These are phyloP conservation scores for Apteryx mantelli DNA, from an alignment of 2,113 vertebrate genomes.

Conservation along the genomic window DNA sequence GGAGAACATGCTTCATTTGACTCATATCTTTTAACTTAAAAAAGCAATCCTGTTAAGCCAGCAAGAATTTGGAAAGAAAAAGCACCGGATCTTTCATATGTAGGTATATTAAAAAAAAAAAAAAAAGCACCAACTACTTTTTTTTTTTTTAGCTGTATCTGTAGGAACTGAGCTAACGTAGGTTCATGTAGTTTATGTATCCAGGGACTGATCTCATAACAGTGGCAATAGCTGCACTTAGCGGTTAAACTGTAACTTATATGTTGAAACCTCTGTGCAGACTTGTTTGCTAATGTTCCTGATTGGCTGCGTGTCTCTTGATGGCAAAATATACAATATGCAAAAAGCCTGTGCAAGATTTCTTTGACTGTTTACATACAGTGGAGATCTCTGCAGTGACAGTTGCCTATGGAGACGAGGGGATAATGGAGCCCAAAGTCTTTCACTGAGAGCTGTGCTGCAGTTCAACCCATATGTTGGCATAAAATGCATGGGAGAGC, in stretches of 20 bases:
- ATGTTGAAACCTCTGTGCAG: not conserved
- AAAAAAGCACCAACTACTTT: not conserved
- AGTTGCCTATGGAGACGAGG: conserved; percentile 63
- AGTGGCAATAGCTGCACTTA: not conserved
- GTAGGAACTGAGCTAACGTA: not conserved
- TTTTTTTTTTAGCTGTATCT: not conserved
- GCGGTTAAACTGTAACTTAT: not conserved
- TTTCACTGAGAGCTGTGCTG: conserved; percentile 36
- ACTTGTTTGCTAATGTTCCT: not conserved
- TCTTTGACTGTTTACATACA: conserved; percentile 52
- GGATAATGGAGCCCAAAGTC: conserved; percentile 48
- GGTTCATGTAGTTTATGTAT: not conserved
- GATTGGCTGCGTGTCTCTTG: not conserved
- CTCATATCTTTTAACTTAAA: not conserved
- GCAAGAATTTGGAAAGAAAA: conserved; percentile 20
- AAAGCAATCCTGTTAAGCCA: not conserved
- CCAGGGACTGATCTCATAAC: not conserved
- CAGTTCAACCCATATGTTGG: conserved; percentile 38
- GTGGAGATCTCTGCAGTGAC: conserved; percentile 57
- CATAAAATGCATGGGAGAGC: conserved; percentile 3
- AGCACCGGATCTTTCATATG: not conserved
- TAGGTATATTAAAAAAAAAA: not conserved
- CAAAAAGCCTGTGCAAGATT: not conserved
- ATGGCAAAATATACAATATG: not conserved
- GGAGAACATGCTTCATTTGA: not conserved